Base-by-base conservation (phyloP, 2,888 invertebrate genomes). In the Sminthurinus aureus region DNA sequence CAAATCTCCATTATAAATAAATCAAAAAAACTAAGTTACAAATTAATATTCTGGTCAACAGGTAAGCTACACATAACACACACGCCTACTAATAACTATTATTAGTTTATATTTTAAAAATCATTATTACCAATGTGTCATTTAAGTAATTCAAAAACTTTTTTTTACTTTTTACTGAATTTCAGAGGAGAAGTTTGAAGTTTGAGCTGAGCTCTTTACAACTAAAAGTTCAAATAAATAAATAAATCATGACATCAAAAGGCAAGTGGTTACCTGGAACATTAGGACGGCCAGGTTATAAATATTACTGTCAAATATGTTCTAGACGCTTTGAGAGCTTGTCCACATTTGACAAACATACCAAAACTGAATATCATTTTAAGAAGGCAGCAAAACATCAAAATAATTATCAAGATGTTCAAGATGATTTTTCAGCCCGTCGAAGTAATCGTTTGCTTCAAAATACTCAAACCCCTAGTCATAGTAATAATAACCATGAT, bases 261-360 rank as follows among this genome's bases (percentile, higher is more conserved):
- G 82, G 82, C 11, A 82, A 82, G 20, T 82, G 82, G 82, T 38
- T 82, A 8, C 82, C 82, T 0, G 82, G 82, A 1, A 64, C 77
- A 0, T 38, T 77, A 13, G 52, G 12, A n/a, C 18, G n/a, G 20
- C 0, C 18, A 13, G 66, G 66, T 24, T 77, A 77, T 22, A 77
- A 77, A 64, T 52, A 77, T 20, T 15, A 18, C 18, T 82, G 82
- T 64, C 13, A 20, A 11, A 69, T 38, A 38, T 38, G 38, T 38
- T 1, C 38, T 38, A 1, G 38, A 38, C 20, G 38, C 15, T 82
- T 82, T 64, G 20, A 20, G 0, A 77, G 8, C 20, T 26, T 75
- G 38, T 51, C 50, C 0, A 50, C 50, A 13, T 66, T 24, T 51
- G 67, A 76, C 4, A 67, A 67, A 51, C 82, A 82, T 52, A 20